These are phyloP conservation scores for Ophiothrix spiculata DNA, from an alignment of 35 echinoderm and acorn worm genomes.

Conservation along the genomic window DNA sequence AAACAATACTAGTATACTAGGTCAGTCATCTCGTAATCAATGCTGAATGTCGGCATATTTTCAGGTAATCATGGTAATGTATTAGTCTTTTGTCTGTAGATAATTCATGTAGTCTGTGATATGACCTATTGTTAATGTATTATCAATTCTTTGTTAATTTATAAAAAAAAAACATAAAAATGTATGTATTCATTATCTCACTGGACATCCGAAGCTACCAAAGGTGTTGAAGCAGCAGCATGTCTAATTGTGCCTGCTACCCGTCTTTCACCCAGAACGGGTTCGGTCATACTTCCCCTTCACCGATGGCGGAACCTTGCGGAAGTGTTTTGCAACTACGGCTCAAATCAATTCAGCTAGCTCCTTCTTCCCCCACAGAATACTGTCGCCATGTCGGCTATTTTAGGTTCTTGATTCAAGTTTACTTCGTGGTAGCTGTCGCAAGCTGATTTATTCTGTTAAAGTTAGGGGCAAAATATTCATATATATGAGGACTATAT, in stretches of 20 bases:
- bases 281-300: background rate
- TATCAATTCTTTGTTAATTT: too few species aligned
- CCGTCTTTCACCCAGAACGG: background rate
- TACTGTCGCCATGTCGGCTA: background rate
- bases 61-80: too few species aligned
- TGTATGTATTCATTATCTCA: too few species aligned
- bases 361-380: background rate
- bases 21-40: too few species aligned
- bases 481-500: background rate
- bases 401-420: background rate
- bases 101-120: too few species aligned
- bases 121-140: too few species aligned
- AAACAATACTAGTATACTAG: too few species aligned
- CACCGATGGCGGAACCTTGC: background rate
- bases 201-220: too few species aligned
- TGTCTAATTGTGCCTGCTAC: constrained; percentile 6
- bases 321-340: background rate
- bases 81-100: too few species aligned
- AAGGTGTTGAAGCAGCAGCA: background rate
- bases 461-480: background rate
- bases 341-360: background rate
- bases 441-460: background rate
- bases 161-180: too few species aligned
- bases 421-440: background rate
- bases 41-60: too few species aligned